These are phyloP conservation scores for Maconellicoccus hirsutus DNA, from an alignment of 1,140 invertebrate genomes.

Conservation along the genomic window DNA sequence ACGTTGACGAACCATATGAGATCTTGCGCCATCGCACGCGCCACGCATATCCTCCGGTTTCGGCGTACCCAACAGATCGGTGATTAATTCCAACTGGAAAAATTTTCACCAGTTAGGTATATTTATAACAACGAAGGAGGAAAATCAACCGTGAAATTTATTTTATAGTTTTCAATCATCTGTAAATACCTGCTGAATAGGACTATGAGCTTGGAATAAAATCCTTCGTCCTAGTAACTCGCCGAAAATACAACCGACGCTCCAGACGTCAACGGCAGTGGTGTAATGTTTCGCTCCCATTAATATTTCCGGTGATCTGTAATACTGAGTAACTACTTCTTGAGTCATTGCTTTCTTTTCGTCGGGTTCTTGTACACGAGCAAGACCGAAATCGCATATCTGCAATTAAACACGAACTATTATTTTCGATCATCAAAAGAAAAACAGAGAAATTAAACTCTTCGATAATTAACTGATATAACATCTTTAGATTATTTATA, in stretches of 20 bases:
- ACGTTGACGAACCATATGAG: constrained; percentile 80
- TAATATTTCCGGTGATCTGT: constrained; percentile 93
- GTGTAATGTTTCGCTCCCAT: constrained; percentile 98
- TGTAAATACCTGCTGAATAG: constrained; percentile 69
- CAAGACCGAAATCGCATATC: constrained; percentile 97
- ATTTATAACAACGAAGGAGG: too few species aligned
- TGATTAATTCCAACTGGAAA: constrained; percentile 85
- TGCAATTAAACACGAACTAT: constrained; percentile 32
- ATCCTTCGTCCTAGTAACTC: constrained; percentile 89
- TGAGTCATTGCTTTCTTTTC: constrained; percentile 92
- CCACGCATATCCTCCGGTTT: constrained; percentile 88
- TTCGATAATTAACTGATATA: too few species aligned
- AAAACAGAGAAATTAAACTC: too few species aligned
- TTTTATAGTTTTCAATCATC: too few species aligned
- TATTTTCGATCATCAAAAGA: too few species aligned
- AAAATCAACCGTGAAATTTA: too few species aligned
- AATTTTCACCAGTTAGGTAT: neutral
- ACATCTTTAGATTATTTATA: too few species aligned
- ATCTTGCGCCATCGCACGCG: constrained; percentile 88
- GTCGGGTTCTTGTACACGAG: constrained; percentile 88
- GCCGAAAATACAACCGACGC: constrained; percentile 98
- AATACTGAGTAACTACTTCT: constrained; percentile 98
- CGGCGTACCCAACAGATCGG: constrained; percentile 93
- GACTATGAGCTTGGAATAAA: constrained; percentile 91
- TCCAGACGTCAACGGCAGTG: constrained; percentile 94